phyloP scores from a whole-genome alignment of 2,797 vertebrate genomes.

The Gallirallus australis region DNA sequence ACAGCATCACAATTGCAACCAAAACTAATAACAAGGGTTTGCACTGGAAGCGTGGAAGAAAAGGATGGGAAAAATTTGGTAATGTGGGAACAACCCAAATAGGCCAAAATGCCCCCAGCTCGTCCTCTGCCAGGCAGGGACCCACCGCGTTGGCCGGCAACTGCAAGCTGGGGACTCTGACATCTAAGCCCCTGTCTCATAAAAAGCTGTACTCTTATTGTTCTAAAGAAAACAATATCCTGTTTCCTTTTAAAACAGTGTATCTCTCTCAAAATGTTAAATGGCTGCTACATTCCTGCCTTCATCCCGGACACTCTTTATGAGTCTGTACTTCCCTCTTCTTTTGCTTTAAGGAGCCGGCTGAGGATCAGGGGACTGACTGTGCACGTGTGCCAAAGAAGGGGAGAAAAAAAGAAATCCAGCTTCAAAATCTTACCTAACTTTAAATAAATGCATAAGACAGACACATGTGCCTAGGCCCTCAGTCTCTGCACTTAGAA shows the following conservation, averaged over 20 bases:
- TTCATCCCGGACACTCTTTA: background rate
- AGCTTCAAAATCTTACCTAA: slow-evolving; percentile 21
- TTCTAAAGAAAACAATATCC: background rate
- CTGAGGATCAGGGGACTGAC: slow-evolving; percentile 29
- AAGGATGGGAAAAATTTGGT: background rate
- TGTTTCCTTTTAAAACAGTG: background rate
- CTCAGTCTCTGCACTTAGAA: background rate
- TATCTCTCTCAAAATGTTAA: background rate
- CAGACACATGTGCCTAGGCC: background rate
- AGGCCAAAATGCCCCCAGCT: background rate
- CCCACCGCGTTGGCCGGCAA: background rate
- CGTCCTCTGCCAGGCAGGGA: rapidly evolving
- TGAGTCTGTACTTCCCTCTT: background rate
- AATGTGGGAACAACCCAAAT: background rate
- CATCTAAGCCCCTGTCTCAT: background rate
- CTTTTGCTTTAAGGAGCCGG: background rate
- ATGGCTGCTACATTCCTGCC: slow-evolving; percentile 41
- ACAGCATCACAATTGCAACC: background rate
- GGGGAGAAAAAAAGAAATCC: background rate
- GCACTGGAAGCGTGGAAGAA: background rate
- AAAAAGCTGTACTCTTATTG: background rate
- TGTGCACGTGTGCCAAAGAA: background rate
- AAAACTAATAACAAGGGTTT: background rate
- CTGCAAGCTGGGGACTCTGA: background rate
- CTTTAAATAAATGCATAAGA: background rate